Conservation (phyloP, 2,888 invertebrate species). For the Cantharis flavilabris region DNA sequence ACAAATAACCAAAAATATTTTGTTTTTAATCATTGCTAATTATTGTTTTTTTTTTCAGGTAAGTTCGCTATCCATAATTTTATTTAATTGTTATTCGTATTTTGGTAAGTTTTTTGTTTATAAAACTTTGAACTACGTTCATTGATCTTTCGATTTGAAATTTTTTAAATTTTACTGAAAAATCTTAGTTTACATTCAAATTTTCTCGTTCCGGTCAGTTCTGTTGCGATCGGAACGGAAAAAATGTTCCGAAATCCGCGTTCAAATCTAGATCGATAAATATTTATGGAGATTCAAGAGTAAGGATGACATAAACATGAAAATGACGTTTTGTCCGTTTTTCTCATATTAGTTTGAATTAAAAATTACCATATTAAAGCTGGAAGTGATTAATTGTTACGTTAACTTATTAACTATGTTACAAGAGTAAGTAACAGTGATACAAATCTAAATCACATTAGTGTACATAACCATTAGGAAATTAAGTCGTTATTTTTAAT, state of each 20-base stretch:
- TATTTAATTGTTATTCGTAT: neutral
- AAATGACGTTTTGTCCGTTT: neutral
- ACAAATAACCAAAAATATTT: too few species aligned
- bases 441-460: conserved; percentile 25
- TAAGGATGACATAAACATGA: neutral
- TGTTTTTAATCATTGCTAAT: neutral
- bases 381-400: conserved; percentile 10
- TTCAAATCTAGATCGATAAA: too few species aligned
- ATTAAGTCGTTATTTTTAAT: conserved; percentile 32
- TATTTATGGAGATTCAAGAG: too few species aligned
- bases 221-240: too few species aligned
- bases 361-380: neutral
- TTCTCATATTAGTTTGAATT: neutral
- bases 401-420: conserved; percentile 16
- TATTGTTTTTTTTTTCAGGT: neutral
- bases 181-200: too few species aligned
- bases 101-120: neutral
- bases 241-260: too few species aligned
- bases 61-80: neutral
- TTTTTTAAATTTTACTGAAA: too few species aligned
- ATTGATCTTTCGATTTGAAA: too few species aligned
- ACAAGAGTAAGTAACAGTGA: conserved; percentile 14
- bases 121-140: neutral
- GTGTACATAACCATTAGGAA: conserved; percentile 24
- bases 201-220: too few species aligned